These are phyloP conservation scores for Colinus virginianus DNA, from an alignment of 2,113 vertebrate species.

Conservation along the genomic window DNA sequence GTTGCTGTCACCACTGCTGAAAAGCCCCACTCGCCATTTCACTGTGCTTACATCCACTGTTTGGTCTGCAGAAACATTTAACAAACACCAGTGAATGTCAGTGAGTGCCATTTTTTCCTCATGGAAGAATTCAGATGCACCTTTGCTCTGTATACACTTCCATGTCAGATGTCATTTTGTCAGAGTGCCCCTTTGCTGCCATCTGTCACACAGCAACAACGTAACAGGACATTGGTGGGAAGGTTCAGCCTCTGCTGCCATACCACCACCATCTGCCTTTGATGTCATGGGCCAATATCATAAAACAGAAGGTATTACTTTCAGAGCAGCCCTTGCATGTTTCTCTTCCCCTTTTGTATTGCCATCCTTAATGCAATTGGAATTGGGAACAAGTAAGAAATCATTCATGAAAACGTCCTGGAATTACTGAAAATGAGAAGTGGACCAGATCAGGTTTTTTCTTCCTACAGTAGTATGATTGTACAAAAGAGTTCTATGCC, in stretches of 20 bases:
- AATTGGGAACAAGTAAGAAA: neutral
- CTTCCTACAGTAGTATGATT: slow-evolving; percentile 59
- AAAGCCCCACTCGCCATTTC: too few relatives aligned
- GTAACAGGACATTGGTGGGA: neutral
- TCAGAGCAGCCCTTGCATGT: neutral
- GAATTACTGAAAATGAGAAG: slow-evolving; percentile 82
- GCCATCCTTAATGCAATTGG: neutral
- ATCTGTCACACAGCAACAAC: neutral
- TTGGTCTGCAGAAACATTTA: neutral
- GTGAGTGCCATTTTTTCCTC: neutral
- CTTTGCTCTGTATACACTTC: neutral
- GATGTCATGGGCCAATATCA: neutral
- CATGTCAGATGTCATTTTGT: neutral
- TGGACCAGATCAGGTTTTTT: slow-evolving; percentile 59
- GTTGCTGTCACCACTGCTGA: neutral
- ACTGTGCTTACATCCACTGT: too few relatives aligned
- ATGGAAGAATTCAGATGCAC: neutral
- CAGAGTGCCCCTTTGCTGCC: neutral
- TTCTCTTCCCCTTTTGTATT: neutral
- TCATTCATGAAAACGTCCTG: neutral
- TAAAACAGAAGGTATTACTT: neutral
- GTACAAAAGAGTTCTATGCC: slow-evolving; percentile 57
- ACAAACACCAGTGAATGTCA: neutral
- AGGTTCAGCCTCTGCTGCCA: too few relatives aligned
- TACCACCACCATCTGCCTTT: neutral